These are phyloP conservation scores for Cynopterus sphinx DNA, from an alignment of 2,797 vertebrate genomes.

Conservation along the genomic window DNA sequence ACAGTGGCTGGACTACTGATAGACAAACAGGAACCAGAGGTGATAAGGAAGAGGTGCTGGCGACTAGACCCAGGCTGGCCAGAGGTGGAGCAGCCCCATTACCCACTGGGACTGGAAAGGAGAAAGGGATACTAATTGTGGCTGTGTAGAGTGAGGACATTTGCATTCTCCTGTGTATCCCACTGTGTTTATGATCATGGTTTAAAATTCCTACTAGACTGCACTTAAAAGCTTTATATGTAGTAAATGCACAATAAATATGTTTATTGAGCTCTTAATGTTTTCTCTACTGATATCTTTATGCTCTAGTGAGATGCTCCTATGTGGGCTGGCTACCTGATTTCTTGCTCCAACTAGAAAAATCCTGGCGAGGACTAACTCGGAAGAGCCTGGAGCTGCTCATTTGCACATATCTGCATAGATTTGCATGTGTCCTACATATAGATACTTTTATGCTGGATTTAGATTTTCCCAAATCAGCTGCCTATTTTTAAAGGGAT, in stretches of 20 bases:
- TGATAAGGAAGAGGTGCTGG: constrained; percentile 60
- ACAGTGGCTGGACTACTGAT: neutral
- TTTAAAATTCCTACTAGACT: neutral
- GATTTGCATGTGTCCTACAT: constrained; percentile 58
- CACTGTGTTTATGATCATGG: neutral
- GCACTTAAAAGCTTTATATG: neutral
- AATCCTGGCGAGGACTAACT: neutral
- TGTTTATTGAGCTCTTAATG: neutral
- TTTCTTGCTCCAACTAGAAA: constrained; percentile 52
- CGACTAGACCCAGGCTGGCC: constrained; percentile 19
- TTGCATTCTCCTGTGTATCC: neutral
- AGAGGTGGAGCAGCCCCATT: neutral
- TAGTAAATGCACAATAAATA: neutral
- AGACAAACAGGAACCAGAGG: constrained; percentile 61
- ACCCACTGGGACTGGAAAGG: neutral
- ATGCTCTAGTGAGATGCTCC: neutral
- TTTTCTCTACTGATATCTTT: neutral
- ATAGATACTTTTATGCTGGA: constrained; percentile 18
- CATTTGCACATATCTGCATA: constrained; percentile 61
- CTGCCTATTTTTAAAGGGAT: constrained; percentile 58
- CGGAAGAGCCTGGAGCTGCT: neutral
- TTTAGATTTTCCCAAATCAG: constrained; percentile 46
- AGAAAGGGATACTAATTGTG: neutral
- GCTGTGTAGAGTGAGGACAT: neutral
- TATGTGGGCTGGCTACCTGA: neutral